Base-by-base conservation (phyloP, 2,888 invertebrate species). In the Teinopalpus imperialis region DNA sequence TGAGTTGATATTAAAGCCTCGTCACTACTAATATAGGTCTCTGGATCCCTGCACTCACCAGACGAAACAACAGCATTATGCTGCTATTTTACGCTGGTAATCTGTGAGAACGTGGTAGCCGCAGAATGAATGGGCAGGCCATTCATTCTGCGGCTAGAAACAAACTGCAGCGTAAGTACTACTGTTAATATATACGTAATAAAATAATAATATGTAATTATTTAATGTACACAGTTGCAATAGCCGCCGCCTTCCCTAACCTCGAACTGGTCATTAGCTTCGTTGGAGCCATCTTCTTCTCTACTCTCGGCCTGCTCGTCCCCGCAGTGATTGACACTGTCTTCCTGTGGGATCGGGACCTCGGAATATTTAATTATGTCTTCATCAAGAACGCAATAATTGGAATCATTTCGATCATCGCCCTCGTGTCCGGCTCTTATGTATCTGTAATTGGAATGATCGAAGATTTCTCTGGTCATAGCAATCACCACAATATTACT, bases 211-310 rank as follows among this genome's bases (percentile, higher is more conserved):
- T n/a, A n/a, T n/a, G n/a, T n/a, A n/a, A n/a, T n/a, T n/a, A n/a
- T n/a, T n/a, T n/a, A n/a, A n/a, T n/a, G n/a, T n/a, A n/a, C 41
- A 32, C 91, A 90, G 95, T 96, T 59, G 90, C 90, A 1, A 71
- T 96, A 31, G 95, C 96, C 0, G 93, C 93, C 1, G 90, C 93
- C 1, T 95, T 98, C 39, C 97, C 97, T 0, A 92, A 96, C 63
- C 81, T 98, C 52, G 96, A 95, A 48, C 91, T 97, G 1, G 94
- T 97, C 54, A 97, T 98, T 63, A 94, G 96, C 32, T 87, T 98
- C 42, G 95, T 97, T 0, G 98, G 98, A 8, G 94, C 97, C 1
- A 90, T 93, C 7, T 93, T 93, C 65, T 92, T 93, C 64, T 93
- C 94, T 0, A 91, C 92, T 2, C 88, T 93, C 36, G 97, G 97